A percentile compares a stretch with the other conserved stretches of the same genome.
These are phyloP conservation scores for Clupea harengus DNA, from an alignment of 2,113 vertebrate species.

Conservation along the genomic window DNA sequence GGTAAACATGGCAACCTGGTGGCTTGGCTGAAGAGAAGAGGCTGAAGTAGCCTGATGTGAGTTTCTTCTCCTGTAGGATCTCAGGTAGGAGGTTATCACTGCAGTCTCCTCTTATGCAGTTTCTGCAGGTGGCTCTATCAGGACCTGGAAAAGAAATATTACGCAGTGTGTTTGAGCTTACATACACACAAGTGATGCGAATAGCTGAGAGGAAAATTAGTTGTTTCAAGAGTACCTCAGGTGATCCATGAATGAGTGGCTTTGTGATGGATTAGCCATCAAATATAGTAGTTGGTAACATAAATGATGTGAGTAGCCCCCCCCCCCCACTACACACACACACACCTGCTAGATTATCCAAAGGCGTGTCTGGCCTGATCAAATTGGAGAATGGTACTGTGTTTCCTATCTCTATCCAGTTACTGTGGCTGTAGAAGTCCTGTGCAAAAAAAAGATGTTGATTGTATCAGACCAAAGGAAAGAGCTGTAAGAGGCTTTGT, in stretches of 20 bases:
- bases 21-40: slow-evolving; percentile 53
- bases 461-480: neutral
- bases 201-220: no score
- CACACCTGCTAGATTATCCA: slow-evolving; percentile 62
- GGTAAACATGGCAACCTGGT: slow-evolving; percentile 42
- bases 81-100: slow-evolving; percentile 56
- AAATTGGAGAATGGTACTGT: no score
- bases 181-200: neutral
- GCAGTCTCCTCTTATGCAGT: slow-evolving; percentile 49
- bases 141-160: slow-evolving; percentile 32
- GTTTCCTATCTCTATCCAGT: no score
- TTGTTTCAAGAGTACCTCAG: no score
- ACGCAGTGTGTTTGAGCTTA: neutral
- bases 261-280: no score
- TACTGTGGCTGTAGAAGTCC: slow-evolving; percentile 73
- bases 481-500: neutral
- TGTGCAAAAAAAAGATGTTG: slow-evolving; percentile 9
- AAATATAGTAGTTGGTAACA: no score
- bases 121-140: slow-evolving; percentile 54
- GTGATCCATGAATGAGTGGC: no score
- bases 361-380: slow-evolving; percentile 54
- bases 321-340: neutral
- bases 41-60: slow-evolving; percentile 65
- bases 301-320: neutral
- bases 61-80: slow-evolving; percentile 43